These are phyloP conservation scores for Tenthredo scrophulariae DNA, from an alignment of 2,888 invertebrate genomes.

Conservation along the genomic window DNA sequence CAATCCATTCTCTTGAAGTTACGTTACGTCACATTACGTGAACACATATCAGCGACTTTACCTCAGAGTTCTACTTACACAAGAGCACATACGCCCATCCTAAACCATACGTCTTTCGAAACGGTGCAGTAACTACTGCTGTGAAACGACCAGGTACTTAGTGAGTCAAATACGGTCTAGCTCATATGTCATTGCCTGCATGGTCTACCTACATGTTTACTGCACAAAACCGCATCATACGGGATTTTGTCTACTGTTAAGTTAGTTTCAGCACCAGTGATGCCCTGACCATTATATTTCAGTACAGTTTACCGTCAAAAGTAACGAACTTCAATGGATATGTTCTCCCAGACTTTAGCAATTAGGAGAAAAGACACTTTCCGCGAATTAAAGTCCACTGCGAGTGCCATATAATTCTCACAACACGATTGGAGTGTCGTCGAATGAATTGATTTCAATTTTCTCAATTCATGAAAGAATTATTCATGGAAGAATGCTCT, in stretches of 20 bases:
- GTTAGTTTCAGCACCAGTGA: neutral
- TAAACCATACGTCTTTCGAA: neutral
- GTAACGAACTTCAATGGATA: neutral
- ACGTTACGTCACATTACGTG: neutral
- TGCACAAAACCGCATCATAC: neutral
- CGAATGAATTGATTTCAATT: neutral
- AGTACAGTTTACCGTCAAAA: neutral
- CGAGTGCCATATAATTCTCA: neutral
- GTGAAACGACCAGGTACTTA: neutral
- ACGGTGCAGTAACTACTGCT: neutral
- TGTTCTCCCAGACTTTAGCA: neutral
- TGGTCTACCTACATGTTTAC: neutral
- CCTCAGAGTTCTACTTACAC: neutral
- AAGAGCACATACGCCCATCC: slow-evolving; percentile 1
- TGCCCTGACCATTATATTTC: neutral
- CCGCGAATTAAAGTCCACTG: neutral
- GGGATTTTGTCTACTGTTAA: neutral
- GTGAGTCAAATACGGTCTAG: slow-evolving; percentile 12
- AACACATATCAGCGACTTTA: neutral
- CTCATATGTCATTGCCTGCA: neutral
- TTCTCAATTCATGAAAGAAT: neutral
- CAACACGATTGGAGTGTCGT: neutral
- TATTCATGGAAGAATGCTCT: neutral
- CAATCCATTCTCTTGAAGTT: neutral
- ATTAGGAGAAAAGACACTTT: neutral